Evolutionary conservation across 2,888 invertebrate genomes (phyloP), one percentile per base, ranked within the genome.

Genomic region (Pollenia labialis): DNA sequence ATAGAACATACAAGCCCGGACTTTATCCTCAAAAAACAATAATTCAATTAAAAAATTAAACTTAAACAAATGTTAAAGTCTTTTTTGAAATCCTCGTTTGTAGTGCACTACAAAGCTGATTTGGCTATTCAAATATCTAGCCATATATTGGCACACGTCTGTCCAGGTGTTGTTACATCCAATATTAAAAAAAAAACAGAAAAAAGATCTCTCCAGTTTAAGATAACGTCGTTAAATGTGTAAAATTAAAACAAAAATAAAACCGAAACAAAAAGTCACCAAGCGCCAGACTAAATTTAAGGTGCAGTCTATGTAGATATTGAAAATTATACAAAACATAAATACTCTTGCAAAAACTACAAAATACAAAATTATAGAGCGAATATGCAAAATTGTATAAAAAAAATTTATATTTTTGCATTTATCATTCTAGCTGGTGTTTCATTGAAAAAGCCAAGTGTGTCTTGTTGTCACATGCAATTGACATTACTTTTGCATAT

Each of bases 251-350:
- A 81, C 74, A 64, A 75, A 79, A 69, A 79, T 79, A 69, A 66
- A 81, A 71, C 11, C 46, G 14, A 74, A 81, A 75, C 48, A 79
- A 8, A 81, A 79, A 87, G 80, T 76, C 69, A 76, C 66, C 56
- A 71, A 87, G 87, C 88, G 87, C 88, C 87, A 86, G 88, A 88
- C 88, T 75, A 85, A 81, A 87, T 85, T 87, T 87, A 87, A 88
- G 88, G 88, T 88, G 88, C 88, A 88, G 88, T 87, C 80, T 23
- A 50, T 32, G 74, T n/a, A 86, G 58, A 83, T 86, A 83, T 86
- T 76, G 54, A 83, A 86, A 83, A 71, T 58, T 64, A 58, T 58
- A 14, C 32, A 81, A 60, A 75, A 68, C 40, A 66, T 44, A 58
- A 23, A 0, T 14, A 16, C 40, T 60, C 9, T 52, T 8, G 14